A percentile compares a stretch with the other conserved stretches of the same genome.
Conservation (phyloP, 2,888 invertebrate genomes). For the Adelphocoris suturalis region DNA sequence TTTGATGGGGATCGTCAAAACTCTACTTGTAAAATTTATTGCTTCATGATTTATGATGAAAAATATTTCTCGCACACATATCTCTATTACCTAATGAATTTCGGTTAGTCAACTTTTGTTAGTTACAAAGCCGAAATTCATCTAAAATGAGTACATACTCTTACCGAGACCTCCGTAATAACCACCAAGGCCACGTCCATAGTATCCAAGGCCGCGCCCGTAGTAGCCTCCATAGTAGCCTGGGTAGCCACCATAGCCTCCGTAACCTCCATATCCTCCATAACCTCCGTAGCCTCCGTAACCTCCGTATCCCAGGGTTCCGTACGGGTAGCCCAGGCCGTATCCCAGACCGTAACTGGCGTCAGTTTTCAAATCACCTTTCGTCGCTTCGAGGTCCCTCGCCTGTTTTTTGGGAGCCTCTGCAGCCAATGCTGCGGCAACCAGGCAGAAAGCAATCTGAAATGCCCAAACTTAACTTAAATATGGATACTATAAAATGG, state of each 20-base stretch:
- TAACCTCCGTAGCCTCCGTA: slow-evolving; percentile 49
- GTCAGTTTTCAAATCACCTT: slow-evolving; percentile 63
- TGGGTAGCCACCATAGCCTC: slow-evolving; percentile 22
- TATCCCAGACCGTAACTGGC: slow-evolving; percentile 68
- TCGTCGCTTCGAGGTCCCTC: slow-evolving; percentile 29
- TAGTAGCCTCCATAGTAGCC: slow-evolving; percentile 25
- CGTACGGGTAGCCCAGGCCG: slow-evolving; percentile 48
- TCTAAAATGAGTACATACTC: not conserved
- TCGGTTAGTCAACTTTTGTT: not conserved
- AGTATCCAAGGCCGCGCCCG: slow-evolving; percentile 37
- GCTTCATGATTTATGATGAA: not conserved
- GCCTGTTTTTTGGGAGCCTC: slow-evolving; percentile 63
- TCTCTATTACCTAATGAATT: no score
- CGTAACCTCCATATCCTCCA: slow-evolving; percentile 39
- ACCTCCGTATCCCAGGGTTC: slow-evolving; percentile 66
- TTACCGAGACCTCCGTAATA: not conserved
- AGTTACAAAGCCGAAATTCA: not conserved
- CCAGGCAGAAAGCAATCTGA: slow-evolving; percentile 59
- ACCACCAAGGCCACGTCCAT: not conserved
- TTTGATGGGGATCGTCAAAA: not conserved
- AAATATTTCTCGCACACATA: not conserved
- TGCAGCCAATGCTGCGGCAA: slow-evolving; percentile 59
- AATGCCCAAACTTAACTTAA: not conserved
- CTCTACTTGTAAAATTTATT: not conserved
- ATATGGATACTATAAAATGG: no score